Base-by-base conservation (phyloP, 2,888 invertebrate genomes). In the Dryocosmus kuriphilus region DNA sequence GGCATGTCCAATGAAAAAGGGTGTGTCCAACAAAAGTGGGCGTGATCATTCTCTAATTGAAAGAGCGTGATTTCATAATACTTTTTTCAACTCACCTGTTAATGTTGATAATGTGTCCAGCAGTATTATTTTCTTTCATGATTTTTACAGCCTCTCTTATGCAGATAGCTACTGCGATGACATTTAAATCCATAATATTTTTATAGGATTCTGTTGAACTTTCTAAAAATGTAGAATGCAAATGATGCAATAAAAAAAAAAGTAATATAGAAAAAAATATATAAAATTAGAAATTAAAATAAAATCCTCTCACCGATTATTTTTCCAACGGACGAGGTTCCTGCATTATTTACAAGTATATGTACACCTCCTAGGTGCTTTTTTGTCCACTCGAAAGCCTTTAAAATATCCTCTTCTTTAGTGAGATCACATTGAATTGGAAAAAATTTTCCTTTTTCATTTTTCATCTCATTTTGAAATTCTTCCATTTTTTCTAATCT, bases 261-360 rank as follows among this genome's bases (percentile, higher is more conserved):
- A 38, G 14, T 38, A 14, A 38, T 38, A 14, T 32, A 32, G 2
- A 32, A 32, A 32, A 32, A 32, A 7, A 32, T 7, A 32, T 32
- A 7, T 7, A 32, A 32, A 5, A 32, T 32, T 14, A 14, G 14
- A 38, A 14, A 2, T 38, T 0, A 35, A 62, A 63, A 30, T 32
- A 30, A 63, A n/a, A 30, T 35, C 16, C n/a, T 14, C 14, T 65
- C 27, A 89, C 90, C 88, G 62, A 84, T 85, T 4, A 90, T 83
- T 6, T 86, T 86, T 3, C 87, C 86, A 22, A 87, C 85, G 75
- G 91, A 89, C 0, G 91, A 86, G 0, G 93, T 86, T 2, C 93
- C 94, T 2, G 94, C 94, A 85, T 94, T 94, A 86, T 95, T 95
- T 1, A 95, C 88, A 76, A 94, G 90, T 6, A 95, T 92, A 85